These are phyloP conservation scores for Apamea anceps DNA, from an alignment of 2,888 invertebrate genomes.

Conservation along the genomic window DNA sequence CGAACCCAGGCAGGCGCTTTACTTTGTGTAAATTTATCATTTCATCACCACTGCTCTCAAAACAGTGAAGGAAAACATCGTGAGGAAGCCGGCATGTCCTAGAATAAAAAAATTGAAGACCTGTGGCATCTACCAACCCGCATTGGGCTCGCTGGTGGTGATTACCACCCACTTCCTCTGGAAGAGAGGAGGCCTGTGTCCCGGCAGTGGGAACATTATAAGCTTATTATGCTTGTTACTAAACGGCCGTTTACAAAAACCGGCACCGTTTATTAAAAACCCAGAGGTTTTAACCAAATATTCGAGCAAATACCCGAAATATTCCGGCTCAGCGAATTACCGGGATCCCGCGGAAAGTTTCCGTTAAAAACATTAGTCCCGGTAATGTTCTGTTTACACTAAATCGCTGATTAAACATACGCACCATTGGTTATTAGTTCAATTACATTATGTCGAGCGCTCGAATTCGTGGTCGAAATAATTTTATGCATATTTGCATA, in stretches of 20 bases:
- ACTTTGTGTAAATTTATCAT: neutral
- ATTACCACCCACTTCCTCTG: neutral
- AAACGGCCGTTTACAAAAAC: constrained; percentile 19
- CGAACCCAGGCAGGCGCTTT: neutral
- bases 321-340: constrained; percentile 47
- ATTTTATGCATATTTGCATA: constrained; percentile 29
- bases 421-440: constrained; percentile 54
- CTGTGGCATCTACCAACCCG: neutral
- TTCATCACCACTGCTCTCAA: neutral
- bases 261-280: constrained; percentile 24
- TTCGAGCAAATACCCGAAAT: constrained; percentile 51
- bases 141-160: neutral
- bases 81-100: too few relatives aligned
- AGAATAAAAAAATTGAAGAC: neutral
- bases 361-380: constrained; percentile 59
- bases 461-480: constrained; percentile 38
- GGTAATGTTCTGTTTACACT: constrained; percentile 60
- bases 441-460: constrained; percentile 55
- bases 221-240: neutral
- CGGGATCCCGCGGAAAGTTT: constrained; percentile 51
- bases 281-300: constrained; percentile 33
- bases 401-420: constrained; percentile 60
- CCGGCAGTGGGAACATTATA: neutral
- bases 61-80: neutral
- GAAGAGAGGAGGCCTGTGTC: neutral